Conservation (phyloP, 2,113 vertebrate species). For the Archocentrus centrarchus region DNA sequence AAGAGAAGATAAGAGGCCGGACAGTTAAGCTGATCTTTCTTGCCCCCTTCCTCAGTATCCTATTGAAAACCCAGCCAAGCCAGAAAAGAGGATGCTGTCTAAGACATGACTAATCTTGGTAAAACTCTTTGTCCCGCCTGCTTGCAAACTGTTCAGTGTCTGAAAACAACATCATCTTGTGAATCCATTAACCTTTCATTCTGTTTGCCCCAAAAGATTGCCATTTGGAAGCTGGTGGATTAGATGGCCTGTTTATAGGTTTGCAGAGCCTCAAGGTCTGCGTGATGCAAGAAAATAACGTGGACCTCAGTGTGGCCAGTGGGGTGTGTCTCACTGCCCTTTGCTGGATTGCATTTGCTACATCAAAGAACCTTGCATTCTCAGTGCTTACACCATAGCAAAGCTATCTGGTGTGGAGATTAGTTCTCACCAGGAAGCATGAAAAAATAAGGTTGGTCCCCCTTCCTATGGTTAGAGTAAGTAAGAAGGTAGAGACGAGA, state of each 20-base stretch:
- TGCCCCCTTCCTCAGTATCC: slow-evolving; percentile 2
- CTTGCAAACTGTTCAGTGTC: slow-evolving; percentile 51
- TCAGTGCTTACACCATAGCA: slow-evolving; percentile 38
- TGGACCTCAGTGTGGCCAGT: slow-evolving; percentile 7
- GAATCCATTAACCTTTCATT: slow-evolving; percentile 33
- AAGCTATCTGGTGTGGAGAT: slow-evolving; percentile 42
- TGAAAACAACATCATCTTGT: slow-evolving; percentile 22
- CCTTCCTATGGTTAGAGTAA: slow-evolving; percentile 18
- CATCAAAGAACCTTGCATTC: slow-evolving; percentile 54
- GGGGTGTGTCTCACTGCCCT: slow-evolving; percentile 48
- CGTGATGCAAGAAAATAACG: slow-evolving; percentile 47
- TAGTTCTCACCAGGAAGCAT: slow-evolving; percentile 57
- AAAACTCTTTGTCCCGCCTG: slow-evolving; percentile 38
- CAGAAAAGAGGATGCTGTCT: slow-evolving; percentile 67
- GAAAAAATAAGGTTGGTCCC: slow-evolving; percentile 49
- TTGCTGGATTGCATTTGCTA: slow-evolving; percentile 56
- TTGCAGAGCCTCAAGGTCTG: slow-evolving; percentile 44
- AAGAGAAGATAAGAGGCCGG: slow-evolving; percentile 63
- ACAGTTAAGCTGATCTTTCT: slow-evolving; percentile 64
- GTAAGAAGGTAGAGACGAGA: background rate
- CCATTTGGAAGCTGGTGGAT: slow-evolving; percentile 20
- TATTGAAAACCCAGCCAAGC: slow-evolving; percentile 30
- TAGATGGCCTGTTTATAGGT: slow-evolving; percentile 19
- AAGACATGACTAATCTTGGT: slow-evolving; percentile 64
- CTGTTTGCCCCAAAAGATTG: slow-evolving; percentile 1